Percentiles rank a stretch among this genome's conserved stretches.
Conservation (phyloP, 2,888 invertebrate species). For the Cyclophora albipunctata region DNA sequence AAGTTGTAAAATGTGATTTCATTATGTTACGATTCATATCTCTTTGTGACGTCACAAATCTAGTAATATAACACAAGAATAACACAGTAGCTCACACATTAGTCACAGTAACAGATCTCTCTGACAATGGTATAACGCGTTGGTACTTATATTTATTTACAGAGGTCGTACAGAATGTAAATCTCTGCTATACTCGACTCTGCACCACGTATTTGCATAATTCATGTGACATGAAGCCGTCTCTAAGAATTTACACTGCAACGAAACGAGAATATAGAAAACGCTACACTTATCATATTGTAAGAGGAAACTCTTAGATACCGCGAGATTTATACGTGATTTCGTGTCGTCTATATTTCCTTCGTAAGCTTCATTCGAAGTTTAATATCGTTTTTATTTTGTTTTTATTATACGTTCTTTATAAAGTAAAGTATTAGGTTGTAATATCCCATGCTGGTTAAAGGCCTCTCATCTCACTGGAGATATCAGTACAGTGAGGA, state of each 20-base stretch:
- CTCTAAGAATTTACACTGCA: constrained; percentile 54
- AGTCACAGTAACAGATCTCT: too few relatives aligned
- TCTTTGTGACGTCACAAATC: too few relatives aligned
- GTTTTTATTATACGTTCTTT: too few relatives aligned
- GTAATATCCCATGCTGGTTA: too few relatives aligned
- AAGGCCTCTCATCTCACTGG: too few relatives aligned
- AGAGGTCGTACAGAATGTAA: constrained; percentile 42
- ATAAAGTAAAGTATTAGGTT: too few relatives aligned
- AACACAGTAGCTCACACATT: too few relatives aligned
- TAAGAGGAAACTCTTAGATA: constrained; percentile 18
- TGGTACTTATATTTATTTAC: constrained; percentile 28
- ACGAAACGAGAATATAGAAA: constrained; percentile 37
- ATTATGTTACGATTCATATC: too few relatives aligned
- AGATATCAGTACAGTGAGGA: too few relatives aligned
- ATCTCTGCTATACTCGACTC: constrained; percentile 44
- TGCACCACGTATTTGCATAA: constrained; percentile 57
- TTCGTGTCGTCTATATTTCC: not conserved
- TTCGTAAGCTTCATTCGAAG: not conserved
- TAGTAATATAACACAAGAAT: too few relatives aligned
- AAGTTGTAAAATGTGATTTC: too few relatives aligned
- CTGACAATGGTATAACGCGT: constrained; percentile 23
- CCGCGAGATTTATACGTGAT: constrained; percentile 5
- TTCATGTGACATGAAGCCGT: constrained; percentile 60
- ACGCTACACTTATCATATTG: constrained; percentile 25
- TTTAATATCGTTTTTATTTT: not conserved